These are phyloP conservation scores for Crocuta crocuta DNA, from an alignment of 2,113 vertebrate genomes.

Conservation along the genomic window DNA sequence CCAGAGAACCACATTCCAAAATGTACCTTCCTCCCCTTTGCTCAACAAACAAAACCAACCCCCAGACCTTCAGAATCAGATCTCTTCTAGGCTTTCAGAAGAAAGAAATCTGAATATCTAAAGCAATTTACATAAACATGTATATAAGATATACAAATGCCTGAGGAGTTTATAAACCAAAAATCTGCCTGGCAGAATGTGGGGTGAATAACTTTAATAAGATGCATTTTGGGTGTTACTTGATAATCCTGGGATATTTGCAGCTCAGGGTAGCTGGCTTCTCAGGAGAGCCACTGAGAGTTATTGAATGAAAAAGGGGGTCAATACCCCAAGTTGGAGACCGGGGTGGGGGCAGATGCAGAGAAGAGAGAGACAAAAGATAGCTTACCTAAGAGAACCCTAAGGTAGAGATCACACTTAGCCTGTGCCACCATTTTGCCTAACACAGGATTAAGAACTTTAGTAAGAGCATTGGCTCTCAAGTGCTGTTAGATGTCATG, in stretches of 20 bases:
- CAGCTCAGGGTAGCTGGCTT: neutral
- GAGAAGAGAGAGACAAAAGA: neutral
- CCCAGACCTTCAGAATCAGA: neutral
- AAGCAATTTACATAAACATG: neutral
- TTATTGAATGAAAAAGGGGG: neutral
- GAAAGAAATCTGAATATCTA: neutral
- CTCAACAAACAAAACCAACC: neutral
- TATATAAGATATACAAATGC: neutral
- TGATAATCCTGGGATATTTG: neutral
- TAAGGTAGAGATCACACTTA: neutral
- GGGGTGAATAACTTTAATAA: neutral
- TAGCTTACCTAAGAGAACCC: neutral
- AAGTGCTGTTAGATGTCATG: neutral
- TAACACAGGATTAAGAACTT: neutral
- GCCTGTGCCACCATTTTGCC: neutral
- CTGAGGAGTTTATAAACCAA: neutral
- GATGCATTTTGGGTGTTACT: neutral
- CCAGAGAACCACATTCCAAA: neutral
- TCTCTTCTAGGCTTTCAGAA: neutral
- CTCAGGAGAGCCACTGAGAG: neutral
- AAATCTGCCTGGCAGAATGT: neutral
- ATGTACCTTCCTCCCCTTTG: neutral
- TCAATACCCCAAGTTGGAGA: neutral
- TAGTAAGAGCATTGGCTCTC: neutral
- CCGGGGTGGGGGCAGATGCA: accelerated